phyloP scores from a whole-genome alignment of 1,140 invertebrate species.

The Zaprionus davidi region DNA sequence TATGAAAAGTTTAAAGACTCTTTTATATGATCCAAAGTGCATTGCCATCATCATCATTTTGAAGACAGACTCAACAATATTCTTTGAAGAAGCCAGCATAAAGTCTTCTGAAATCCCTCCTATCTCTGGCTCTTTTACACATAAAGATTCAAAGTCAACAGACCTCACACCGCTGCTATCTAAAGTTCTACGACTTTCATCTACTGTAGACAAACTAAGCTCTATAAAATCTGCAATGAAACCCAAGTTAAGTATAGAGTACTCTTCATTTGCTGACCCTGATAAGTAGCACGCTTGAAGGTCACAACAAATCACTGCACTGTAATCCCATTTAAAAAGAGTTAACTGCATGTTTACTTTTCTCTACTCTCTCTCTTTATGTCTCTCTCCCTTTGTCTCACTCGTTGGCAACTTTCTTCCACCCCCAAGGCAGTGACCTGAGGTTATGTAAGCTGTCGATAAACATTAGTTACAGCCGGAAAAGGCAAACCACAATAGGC shows the following conservation, averaged over 20 bases:
- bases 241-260: not conserved
- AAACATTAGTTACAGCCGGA: conserved; percentile 29
- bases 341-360: not conserved
- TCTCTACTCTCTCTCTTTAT: not conserved
- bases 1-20: no score
- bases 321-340: not conserved
- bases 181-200: not conserved
- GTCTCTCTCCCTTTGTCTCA: not conserved
- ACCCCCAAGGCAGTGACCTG: conserved; percentile 36
- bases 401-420: not conserved
- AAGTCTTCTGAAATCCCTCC: no score
- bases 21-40: no score
- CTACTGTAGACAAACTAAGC: not conserved
- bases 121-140: no score
- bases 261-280: not conserved
- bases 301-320: not conserved
- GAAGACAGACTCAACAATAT: no score
- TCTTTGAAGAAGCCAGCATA: no score
- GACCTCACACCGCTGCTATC: not conserved
- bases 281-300: not conserved
- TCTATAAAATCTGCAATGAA: not conserved
- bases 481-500: conserved; percentile 1
- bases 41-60: no score
- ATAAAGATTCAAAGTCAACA: not conserved
- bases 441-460: conserved; percentile 45